These are phyloP conservation scores for Caenorhabditis latens DNA, from an alignment of 1,140 invertebrate species.

Conservation along the genomic window DNA sequence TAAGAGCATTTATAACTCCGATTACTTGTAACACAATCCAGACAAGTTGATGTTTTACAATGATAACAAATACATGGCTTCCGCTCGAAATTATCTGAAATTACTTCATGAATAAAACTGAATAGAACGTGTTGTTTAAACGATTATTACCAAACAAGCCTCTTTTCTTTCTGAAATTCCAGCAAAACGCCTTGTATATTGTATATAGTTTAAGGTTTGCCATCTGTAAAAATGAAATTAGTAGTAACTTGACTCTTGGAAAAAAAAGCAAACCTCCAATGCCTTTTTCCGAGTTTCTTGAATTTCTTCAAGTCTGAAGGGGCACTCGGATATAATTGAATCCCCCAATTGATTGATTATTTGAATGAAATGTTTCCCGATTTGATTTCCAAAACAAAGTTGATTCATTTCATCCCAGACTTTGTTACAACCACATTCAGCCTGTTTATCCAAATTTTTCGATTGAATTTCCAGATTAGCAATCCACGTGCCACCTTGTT, in stretches of 20 bases:
- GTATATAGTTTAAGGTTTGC: not conserved
- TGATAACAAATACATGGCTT: not conserved
- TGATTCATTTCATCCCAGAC: constrained; percentile 15
- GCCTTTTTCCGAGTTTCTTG: not conserved
- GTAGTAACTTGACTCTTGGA: not conserved
- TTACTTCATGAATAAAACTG: no score
- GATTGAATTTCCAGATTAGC: not conserved
- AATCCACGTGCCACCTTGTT: not conserved
- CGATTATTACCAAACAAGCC: not conserved
- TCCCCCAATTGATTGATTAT: not conserved
- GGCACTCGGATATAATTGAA: not conserved
- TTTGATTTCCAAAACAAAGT: constrained; percentile 27
- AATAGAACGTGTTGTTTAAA: not conserved
- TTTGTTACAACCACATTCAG: not conserved
- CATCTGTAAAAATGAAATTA: not conserved
- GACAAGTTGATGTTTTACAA: not conserved
- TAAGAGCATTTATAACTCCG: not conserved
- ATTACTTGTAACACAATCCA: constrained; percentile 10
- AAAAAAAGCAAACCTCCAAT: not conserved
- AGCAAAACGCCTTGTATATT: constrained; percentile 19
- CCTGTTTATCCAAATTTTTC: not conserved
- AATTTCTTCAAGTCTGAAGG: not conserved
- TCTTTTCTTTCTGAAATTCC: not conserved
- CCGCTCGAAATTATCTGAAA: not conserved
- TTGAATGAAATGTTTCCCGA: not conserved